Conservation (phyloP, 2,888 invertebrate genomes). For the Eupithecia pulchellata region DNA sequence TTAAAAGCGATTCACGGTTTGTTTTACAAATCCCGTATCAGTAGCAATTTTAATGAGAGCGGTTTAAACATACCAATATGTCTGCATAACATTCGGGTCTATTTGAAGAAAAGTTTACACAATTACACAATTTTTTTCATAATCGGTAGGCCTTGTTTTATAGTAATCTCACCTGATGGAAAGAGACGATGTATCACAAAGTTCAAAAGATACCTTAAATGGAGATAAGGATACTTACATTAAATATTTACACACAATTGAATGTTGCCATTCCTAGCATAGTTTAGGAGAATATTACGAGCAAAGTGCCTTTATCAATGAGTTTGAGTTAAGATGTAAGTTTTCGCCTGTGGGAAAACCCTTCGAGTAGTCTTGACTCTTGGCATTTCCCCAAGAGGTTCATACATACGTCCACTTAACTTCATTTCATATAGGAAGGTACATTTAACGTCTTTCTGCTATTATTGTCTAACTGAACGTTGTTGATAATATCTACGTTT, state of each 20-base stretch:
- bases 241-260: constrained; percentile 24
- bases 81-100: not conserved
- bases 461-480: not conserved
- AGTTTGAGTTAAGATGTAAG: constrained; percentile 66
- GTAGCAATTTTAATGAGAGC: constrained; percentile 29
- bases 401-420: constrained; percentile 52
- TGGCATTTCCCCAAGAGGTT: constrained; percentile 57
- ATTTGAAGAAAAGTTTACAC: not conserved
- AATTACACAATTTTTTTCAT: not conserved
- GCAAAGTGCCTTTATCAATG: constrained; percentile 59
- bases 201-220: too few species aligned
- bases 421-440: constrained; percentile 41
- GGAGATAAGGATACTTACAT: constrained; percentile 4
- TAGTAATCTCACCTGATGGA: too few species aligned
- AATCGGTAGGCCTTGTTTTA: too few species aligned
- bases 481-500: not conserved
- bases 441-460: constrained; percentile 6
- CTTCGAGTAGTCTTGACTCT: constrained; percentile 55
- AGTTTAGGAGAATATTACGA: constrained; percentile 49
- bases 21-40: constrained; percentile 38
- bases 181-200: too few species aligned
- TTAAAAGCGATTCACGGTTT: constrained; percentile 48
- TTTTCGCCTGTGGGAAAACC: constrained; percentile 65
- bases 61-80: constrained; percentile 2
- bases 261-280: constrained; percentile 40